Percentiles rank a stretch among this genome's conserved stretches.
phyloP scores from a whole-genome alignment of 2,888 invertebrate genomes.

The Perizoma affinitatum region DNA sequence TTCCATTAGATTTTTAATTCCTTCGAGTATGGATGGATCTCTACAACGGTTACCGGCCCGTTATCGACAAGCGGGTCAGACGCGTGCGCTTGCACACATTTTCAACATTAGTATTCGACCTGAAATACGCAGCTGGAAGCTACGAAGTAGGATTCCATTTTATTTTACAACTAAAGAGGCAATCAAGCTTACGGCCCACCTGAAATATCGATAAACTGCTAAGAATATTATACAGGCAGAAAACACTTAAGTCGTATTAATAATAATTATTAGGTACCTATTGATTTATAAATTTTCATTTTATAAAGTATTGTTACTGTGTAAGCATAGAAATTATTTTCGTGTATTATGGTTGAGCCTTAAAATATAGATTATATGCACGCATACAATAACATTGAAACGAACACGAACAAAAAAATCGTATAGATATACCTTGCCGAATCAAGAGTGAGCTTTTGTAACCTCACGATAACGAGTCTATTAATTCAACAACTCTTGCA shows the following conservation, averaged over 20 bases:
- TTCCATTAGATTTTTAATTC: slow-evolving; percentile 11
- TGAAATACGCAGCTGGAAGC: slow-evolving; percentile 49
- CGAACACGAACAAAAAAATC: slow-evolving; percentile 14
- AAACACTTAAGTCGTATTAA: no score
- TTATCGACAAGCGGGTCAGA: slow-evolving; percentile 73
- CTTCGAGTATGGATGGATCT: slow-evolving; percentile 13
- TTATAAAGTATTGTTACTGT: no score
- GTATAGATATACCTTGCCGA: slow-evolving; percentile 29
- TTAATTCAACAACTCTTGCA: rapidly evolving
- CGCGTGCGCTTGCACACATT: slow-evolving; percentile 64
- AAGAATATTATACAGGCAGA: no score
- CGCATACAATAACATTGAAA: slow-evolving; percentile 30
- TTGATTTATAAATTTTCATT: no score
- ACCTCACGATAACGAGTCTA: background rate
- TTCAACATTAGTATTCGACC: slow-evolving; percentile 62
- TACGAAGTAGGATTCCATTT: slow-evolving; percentile 5
- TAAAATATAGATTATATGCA: background rate
- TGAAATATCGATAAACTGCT: no score
- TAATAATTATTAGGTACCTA: no score
- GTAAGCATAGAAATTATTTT: no score
- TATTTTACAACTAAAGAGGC: slow-evolving; percentile 1
- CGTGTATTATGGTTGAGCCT: no score
- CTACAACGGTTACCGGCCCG: slow-evolving; percentile 42
- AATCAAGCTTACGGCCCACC: no score
- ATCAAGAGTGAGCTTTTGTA: slow-evolving; percentile 11